Base-by-base conservation (phyloP, 2,113 vertebrate species). In the Fulica atra region DNA sequence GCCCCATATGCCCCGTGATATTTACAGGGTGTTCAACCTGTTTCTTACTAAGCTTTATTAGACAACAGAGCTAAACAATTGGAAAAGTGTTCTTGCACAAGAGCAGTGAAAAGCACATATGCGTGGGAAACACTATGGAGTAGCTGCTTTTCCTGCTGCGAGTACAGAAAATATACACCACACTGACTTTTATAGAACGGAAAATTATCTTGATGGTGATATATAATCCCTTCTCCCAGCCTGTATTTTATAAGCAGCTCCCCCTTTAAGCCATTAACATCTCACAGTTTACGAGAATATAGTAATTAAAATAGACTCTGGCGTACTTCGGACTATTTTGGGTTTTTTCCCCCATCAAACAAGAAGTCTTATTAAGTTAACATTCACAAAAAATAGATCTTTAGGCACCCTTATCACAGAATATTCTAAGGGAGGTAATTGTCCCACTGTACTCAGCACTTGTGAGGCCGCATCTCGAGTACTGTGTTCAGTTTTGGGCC, bases 251-350 rank as follows among this genome's bases (percentile, higher is more conserved):
- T 59, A 65, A 69, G 38, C 29, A 91, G 46, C 23, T 72, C 44
- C 6, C 31, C 59, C 42, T 68, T 78, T 46, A 50, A 87, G 38
- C 50, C 6, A 28, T 26, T 10, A 56, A 42, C 6, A 35, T 16
- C 13, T 33, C 70, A 51, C 51, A 5, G 10, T 50, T 84, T 66
- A 42, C 0, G 0, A 74, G 51, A 56, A 54, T 9, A 31, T 2
- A 38, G 26, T 18, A 63, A 68, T 59, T 57, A 46, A 51, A 85
- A 54, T 10, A n/a, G 31, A 42, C 38, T 71, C 35, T 5, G 9
- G 13, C 15, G 11, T 16, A 24, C 25, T 51, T 53, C 3, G 57
- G 29, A 17, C 0, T 0, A 36, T 35, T 44, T 8, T 21, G 24
- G 9, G 68, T 64, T 35, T 77, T 69, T 84, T 50, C 38, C 38